Evolutionary conservation across 2,888 invertebrate genomes (phyloP).

Genomic region (Pyrrhia umbra): DNA sequence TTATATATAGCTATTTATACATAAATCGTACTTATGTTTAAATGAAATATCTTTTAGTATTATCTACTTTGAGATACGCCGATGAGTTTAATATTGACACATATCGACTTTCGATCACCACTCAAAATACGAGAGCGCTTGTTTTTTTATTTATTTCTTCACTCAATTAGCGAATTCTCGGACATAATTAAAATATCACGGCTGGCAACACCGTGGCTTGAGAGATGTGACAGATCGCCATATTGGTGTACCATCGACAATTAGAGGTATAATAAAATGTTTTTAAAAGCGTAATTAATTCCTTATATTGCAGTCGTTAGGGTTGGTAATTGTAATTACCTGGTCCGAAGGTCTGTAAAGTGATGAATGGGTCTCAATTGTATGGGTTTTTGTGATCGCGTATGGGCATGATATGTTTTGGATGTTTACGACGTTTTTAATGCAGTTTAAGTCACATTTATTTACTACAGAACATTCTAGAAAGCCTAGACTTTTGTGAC

Average conservation of each 20-base stretch:
- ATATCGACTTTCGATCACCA: slow-evolving; percentile 35
- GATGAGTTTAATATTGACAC: slow-evolving; percentile 36
- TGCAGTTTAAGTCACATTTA: neutral
- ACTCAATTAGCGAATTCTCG: slow-evolving; percentile 59
- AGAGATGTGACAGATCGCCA: slow-evolving; percentile 64
- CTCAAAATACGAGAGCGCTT: slow-evolving; percentile 24
- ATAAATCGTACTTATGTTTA: no score
- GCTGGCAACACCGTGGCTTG: slow-evolving; percentile 54
- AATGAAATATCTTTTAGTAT: no score
- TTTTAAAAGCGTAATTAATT: slow-evolving; percentile 70
- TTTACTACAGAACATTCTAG: no score
- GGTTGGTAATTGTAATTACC: slow-evolving; percentile 66
- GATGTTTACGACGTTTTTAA: neutral
- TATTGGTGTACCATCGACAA: slow-evolving; percentile 69
- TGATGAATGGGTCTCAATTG: slow-evolving; percentile 62
- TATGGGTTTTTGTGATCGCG: slow-evolving; percentile 39
- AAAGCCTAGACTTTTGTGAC: neutral
- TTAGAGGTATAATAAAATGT: slow-evolving; percentile 72
- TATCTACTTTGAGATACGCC: slow-evolving; percentile 12
- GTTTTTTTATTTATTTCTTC: slow-evolving; percentile 40
- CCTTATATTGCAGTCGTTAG: slow-evolving; percentile 74
- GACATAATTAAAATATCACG: slow-evolving; percentile 64
- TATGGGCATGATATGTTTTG: slow-evolving; percentile 42
- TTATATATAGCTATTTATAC: no score
- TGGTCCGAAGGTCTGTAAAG: slow-evolving; percentile 53